phyloP scores from a whole-genome alignment of 2,888 invertebrate species.

The Helicoverpa assulta region DNA sequence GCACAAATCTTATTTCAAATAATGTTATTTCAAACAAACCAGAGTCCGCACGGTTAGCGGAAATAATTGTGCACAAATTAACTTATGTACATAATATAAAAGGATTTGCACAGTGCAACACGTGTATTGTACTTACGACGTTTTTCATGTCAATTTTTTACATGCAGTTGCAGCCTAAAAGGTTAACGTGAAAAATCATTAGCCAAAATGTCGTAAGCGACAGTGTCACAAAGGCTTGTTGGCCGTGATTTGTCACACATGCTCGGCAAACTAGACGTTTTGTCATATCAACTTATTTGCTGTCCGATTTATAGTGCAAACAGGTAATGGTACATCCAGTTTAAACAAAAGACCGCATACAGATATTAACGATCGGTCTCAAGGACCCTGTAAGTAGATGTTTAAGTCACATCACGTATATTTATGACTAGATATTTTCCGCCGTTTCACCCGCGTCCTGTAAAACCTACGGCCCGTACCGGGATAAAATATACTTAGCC shows the following conservation, averaged over 20 bases:
- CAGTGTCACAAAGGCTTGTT: not conserved
- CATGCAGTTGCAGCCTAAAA: not conserved
- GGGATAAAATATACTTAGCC: too few relatives aligned
- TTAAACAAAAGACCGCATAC: slow-evolving; percentile 15
- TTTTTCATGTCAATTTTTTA: not conserved
- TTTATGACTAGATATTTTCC: not conserved
- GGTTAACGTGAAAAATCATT: not conserved
- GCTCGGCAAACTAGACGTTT: slow-evolving; percentile 16
- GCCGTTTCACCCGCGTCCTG: too few relatives aligned
- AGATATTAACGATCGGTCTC: slow-evolving; percentile 31
- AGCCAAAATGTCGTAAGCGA: not conserved
- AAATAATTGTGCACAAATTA: not conserved
- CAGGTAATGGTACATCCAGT: slow-evolving; percentile 14
- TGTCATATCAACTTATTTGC: slow-evolving; percentile 33
- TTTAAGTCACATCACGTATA: not conserved
- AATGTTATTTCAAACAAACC: not conserved
- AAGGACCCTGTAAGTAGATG: slow-evolving; percentile 20
- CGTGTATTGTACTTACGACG: not conserved
- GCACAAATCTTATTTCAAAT: too few relatives aligned
- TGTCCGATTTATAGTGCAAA: slow-evolving; percentile 27
- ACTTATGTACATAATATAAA: not conserved
- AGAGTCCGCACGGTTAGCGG: not conserved
- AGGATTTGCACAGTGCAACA: not conserved
- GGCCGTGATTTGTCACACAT: slow-evolving; percentile 21
- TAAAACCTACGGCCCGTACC: too few relatives aligned